phyloP scores from a whole-genome alignment of 2,113 vertebrate species.

The Dendropsophus ebraccatus region DNA sequence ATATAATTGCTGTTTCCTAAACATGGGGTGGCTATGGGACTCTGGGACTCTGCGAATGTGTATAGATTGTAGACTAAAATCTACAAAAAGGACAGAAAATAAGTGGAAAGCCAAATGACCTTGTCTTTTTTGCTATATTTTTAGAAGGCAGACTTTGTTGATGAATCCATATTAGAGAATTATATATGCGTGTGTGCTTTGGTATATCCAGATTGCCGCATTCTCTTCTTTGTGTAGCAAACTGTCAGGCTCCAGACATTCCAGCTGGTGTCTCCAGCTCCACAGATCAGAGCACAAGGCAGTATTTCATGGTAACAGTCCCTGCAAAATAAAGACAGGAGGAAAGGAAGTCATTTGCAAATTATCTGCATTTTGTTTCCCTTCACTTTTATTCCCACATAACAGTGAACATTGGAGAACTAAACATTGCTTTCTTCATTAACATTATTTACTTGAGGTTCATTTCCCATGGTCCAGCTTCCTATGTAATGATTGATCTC shows the following conservation, averaged over 20 bases:
- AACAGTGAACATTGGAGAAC: not conserved
- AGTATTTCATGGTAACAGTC: not conserved
- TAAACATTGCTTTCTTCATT: not conserved
- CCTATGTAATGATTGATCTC: slow-evolving; percentile 44
- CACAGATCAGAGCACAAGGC: not conserved
- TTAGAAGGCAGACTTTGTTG: not conserved
- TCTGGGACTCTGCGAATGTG: too few relatives aligned
- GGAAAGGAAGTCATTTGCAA: not conserved
- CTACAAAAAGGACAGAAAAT: too few relatives aligned
- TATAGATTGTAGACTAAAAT: too few relatives aligned
- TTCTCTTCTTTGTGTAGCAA: not conserved
- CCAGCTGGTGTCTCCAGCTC: not conserved
- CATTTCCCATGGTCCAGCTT: slow-evolving; percentile 1
- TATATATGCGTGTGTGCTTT: not conserved
- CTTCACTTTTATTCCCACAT: not conserved
- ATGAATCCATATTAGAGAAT: not conserved
- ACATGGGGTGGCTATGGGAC: too few relatives aligned
- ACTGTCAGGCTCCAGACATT: not conserved
- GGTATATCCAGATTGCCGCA: not conserved
- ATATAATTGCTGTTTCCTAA: too few relatives aligned
- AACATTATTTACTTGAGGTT: not conserved
- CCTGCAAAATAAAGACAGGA: not conserved
- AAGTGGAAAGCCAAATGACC: not conserved
- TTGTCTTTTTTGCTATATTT: not conserved
- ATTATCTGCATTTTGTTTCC: not conserved